Evolutionary conservation across 1,140 invertebrate genomes (phyloP), one percentile per base, ranked within the genome.

Genomic region (Neelides sp.): DNA sequence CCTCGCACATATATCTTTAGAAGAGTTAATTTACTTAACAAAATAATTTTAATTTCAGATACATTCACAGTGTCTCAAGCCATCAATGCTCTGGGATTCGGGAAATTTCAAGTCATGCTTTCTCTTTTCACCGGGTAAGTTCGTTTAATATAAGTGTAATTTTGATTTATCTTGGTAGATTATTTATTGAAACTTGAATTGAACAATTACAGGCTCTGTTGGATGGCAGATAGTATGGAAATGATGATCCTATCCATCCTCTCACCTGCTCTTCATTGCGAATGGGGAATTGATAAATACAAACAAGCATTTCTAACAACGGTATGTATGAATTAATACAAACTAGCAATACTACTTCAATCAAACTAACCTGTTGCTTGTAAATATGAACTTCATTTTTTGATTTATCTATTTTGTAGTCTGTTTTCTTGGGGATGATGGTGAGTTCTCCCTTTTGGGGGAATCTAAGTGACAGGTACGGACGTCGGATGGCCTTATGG

Each of bases 221-320:
- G 91, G 90, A 95, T 94, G 90, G 86, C 91, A 24, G 92, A 97
- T 68, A 91, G 88, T 34, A 95, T 96, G 91, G 92, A 96, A 73
- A 95, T 96, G 84, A 95, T 92, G 65, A 92, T 96, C 63, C 70
- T 97, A 5, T 88, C 86, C 59, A 93, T 96, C 57, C 67, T 96
- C 13, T 88, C 86, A 39, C 90, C 91, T 39, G 86, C 90, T 0
- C 68, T 96, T 17, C 86, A 90, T 65, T 96, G 91, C 69, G 83
- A 88, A 68, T 96, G 91, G 91, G 79, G 83, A 63, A 84, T 96
- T 56, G 77, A 80, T 55, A 78, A 82, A 69, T 88, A 78, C 66
- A 74, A 80, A 61, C 76, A 83, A 68, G 82, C 82, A 28, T 65
- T 82, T 20, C 76, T 82, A 4, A 85, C 82, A 34, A 84, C 80